Evolutionary conservation across 2,113 vertebrate species (phyloP).

Genomic region (Neoarius graeffei): DNA sequence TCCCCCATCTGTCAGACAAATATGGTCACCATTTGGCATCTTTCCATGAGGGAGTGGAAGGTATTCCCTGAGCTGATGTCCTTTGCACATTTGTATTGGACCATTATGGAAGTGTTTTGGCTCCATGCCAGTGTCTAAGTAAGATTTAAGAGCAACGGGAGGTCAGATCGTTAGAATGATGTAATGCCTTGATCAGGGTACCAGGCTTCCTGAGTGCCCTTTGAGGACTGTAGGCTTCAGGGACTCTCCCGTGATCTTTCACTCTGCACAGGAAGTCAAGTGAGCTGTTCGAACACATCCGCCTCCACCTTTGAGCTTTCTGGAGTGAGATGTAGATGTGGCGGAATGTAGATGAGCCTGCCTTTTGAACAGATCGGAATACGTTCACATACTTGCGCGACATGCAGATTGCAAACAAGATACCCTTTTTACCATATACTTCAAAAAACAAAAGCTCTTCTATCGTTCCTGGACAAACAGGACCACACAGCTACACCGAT

Average conservation of each 20-base stretch:
- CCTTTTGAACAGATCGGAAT: background rate
- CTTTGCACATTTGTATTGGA: slow-evolving; percentile 22
- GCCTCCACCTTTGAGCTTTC: slow-evolving; percentile 34
- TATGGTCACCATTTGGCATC: slow-evolving; percentile 1
- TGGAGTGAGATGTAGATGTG: background rate
- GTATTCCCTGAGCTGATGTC: slow-evolving; percentile 20
- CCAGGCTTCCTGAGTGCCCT: slow-evolving; percentile 65
- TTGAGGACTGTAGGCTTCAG: slow-evolving; percentile 53
- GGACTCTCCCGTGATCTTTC: slow-evolving; percentile 40
- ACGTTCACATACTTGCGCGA: background rate
- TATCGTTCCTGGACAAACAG: background rate
- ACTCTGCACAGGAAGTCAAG: slow-evolving; percentile 43
- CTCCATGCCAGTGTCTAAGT: slow-evolving; percentile 39
- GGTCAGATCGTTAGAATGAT: slow-evolving; percentile 66
- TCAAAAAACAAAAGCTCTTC: background rate
- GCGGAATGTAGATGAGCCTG: background rate
- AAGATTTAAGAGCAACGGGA: slow-evolving; percentile 64
- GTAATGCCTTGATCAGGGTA: slow-evolving; percentile 68
- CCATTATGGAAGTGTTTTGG: slow-evolving; percentile 29
- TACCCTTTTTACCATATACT: background rate
- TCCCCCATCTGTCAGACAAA: slow-evolving; percentile 18
- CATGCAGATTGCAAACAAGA: background rate
- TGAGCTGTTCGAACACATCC: slow-evolving; percentile 36
- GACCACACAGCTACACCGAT: background rate
- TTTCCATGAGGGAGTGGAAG: background rate